phyloP scores from a whole-genome alignment of 2,888 invertebrate genomes.

The Heterodera filipjevi region DNA sequence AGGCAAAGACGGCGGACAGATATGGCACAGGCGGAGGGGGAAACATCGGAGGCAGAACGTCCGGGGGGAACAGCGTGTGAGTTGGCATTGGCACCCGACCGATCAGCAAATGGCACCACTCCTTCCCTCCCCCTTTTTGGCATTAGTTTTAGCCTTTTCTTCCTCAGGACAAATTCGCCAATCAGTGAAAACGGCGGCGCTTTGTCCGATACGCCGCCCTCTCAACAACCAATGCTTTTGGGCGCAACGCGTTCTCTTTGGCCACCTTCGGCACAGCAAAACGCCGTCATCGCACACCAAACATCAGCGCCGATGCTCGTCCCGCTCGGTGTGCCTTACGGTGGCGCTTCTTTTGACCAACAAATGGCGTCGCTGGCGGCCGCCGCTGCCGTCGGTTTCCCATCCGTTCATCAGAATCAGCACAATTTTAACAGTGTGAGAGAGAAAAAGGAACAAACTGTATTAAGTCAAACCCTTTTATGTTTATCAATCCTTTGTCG shows the following conservation, averaged over 20 bases:
- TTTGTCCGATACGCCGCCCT: neutral
- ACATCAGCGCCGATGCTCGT: conserved; percentile 7
- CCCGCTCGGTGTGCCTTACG: conserved; percentile 8
- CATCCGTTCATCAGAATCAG: conserved; percentile 13
- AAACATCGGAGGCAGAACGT: conserved; percentile 1
- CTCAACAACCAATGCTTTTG: conserved; percentile 3
- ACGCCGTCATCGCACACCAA: neutral
- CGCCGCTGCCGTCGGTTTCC: conserved; percentile 25
- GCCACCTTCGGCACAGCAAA: neutral
- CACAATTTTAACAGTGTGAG: conserved; percentile 20
- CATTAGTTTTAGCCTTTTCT: neutral
- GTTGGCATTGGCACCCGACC: neutral
- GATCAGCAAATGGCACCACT: neutral
- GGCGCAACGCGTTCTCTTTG: neutral
- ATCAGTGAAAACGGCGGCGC: conserved; percentile 10
- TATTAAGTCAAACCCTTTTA: no score
- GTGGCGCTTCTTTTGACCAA: conserved; percentile 20
- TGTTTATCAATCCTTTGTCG: no score
- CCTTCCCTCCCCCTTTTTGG: neutral
- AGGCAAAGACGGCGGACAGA: neutral
- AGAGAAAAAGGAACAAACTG: neutral
- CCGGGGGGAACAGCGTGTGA: conserved; percentile 24
- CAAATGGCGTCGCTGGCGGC: conserved; percentile 27
- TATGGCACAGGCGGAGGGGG: neutral
- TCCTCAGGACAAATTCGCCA: neutral